Evolutionary conservation across 2,797 vertebrate species (phyloP).

Genomic region (Trachurus trachurus): DNA sequence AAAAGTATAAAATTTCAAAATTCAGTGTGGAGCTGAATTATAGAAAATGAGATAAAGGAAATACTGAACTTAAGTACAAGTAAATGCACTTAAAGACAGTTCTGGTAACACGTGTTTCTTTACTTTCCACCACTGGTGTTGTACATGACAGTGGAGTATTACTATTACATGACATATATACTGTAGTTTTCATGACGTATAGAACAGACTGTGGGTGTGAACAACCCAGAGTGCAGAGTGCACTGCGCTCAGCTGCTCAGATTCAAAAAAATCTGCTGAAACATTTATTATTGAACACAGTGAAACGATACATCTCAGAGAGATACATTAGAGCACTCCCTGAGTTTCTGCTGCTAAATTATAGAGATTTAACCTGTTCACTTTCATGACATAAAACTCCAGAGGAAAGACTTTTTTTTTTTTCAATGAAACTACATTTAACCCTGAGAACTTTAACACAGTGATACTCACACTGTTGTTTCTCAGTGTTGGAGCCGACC

Average conservation of each 20-base stretch:
- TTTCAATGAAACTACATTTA: slow-evolving; percentile 20
- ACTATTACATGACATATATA: slow-evolving; percentile 27
- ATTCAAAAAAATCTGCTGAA: slow-evolving; percentile 53
- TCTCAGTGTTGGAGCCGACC: slow-evolving; percentile 16
- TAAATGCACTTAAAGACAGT: background rate
- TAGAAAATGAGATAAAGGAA: background rate
- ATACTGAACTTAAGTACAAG: background rate
- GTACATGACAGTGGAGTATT: background rate
- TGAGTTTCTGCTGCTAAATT: slow-evolving; percentile 63
- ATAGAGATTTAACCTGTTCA: slow-evolving; percentile 66
- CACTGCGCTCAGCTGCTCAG: slow-evolving; percentile 53
- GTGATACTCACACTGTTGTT: slow-evolving; percentile 26
- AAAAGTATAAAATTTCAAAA: background rate
- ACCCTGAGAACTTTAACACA: slow-evolving; percentile 14
- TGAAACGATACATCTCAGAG: slow-evolving; percentile 74
- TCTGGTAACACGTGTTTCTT: background rate
- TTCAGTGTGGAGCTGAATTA: background rate
- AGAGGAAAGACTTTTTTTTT: slow-evolving; percentile 16
- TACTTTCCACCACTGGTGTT: background rate
- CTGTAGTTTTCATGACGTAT: slow-evolving; percentile 7
- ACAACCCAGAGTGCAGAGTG: slow-evolving; percentile 11
- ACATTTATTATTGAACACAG: slow-evolving; percentile 78
- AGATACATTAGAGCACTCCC: slow-evolving; percentile 41
- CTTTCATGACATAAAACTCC: slow-evolving; percentile 30
- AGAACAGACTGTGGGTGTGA: slow-evolving; percentile 3